Conservation (phyloP, 2,797 vertebrate species). For the Erpetoichthys calabaricus region DNA sequence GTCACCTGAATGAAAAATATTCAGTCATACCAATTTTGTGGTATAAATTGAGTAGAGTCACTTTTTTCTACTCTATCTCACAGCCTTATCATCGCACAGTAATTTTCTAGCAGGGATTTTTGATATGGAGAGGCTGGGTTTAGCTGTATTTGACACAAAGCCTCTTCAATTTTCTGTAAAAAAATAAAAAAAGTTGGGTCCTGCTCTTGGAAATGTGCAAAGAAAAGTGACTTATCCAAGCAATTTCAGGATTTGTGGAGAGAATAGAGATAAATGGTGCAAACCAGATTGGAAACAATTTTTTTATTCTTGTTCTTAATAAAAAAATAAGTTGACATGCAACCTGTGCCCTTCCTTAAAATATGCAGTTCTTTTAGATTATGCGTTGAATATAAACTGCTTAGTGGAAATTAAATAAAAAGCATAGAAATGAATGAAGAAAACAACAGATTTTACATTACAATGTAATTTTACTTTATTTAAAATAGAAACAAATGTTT, state of each 20-base stretch:
- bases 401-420: too few species aligned
- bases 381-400: too few species aligned
- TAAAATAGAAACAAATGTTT: too few species aligned
- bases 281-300: conserved; percentile 62
- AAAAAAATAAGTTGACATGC: conserved; percentile 33
- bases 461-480: too few species aligned
- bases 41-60: conserved; percentile 99
- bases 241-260: conserved; percentile 90
- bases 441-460: too few species aligned
- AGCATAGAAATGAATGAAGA: too few species aligned
- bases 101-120: conserved; percentile 94
- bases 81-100: conserved; percentile 97
- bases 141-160: conserved; percentile 99
- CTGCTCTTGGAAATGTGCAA: conserved; percentile 64
- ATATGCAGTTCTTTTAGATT: too few species aligned
- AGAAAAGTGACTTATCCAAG: conserved; percentile 59
- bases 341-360: too few species aligned
- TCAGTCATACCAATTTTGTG: conserved; percentile 99
- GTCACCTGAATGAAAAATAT: conserved; percentile 99
- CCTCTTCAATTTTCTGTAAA: conserved; percentile 91
- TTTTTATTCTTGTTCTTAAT: conserved; percentile 47
- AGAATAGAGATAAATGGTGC: conserved; percentile 89
- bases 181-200: conserved; percentile 65
- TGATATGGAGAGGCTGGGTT: conserved; percentile 98
- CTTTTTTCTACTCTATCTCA: conserved; percentile 87